phyloP scores from a whole-genome alignment of 2,113 vertebrate species.

The Bubo scandiacus region DNA sequence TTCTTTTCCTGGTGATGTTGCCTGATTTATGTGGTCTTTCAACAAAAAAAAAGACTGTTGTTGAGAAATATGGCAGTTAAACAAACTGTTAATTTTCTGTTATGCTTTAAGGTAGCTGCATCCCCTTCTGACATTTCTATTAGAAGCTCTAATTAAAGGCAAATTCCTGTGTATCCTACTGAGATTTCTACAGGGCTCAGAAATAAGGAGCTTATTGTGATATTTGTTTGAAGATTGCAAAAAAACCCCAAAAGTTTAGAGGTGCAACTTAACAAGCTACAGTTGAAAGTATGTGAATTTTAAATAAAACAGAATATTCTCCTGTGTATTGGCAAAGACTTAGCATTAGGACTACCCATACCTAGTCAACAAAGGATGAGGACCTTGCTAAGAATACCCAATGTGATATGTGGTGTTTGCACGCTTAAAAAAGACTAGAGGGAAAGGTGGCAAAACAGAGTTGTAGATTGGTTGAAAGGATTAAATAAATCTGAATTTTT shows the following conservation, averaged over 20 bases:
- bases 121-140: conserved; percentile 22
- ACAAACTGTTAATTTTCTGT: conserved; percentile 45
- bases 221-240: conserved; percentile 15
- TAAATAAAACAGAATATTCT: background rate
- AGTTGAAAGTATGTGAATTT: background rate
- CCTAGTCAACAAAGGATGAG: background rate
- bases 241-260: background rate
- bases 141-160: conserved; percentile 36
- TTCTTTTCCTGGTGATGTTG: background rate
- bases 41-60: conserved; percentile 17
- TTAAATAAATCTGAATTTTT: background rate
- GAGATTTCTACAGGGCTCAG: background rate
- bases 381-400: background rate
- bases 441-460: background rate
- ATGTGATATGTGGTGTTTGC: background rate
- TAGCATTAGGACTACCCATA: background rate
- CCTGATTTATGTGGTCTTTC: background rate
- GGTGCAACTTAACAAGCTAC: background rate
- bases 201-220: conserved; percentile 8
- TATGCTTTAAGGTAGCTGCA: background rate
- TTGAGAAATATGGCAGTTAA: conserved; percentile 22
- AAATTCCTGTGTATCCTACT: conserved; percentile 20
- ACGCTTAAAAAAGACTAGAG: background rate
- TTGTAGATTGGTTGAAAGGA: background rate
- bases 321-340: background rate